Evolutionary conservation across 2,888 invertebrate species (phyloP).

Genomic region (Hecatera dysodea): DNA sequence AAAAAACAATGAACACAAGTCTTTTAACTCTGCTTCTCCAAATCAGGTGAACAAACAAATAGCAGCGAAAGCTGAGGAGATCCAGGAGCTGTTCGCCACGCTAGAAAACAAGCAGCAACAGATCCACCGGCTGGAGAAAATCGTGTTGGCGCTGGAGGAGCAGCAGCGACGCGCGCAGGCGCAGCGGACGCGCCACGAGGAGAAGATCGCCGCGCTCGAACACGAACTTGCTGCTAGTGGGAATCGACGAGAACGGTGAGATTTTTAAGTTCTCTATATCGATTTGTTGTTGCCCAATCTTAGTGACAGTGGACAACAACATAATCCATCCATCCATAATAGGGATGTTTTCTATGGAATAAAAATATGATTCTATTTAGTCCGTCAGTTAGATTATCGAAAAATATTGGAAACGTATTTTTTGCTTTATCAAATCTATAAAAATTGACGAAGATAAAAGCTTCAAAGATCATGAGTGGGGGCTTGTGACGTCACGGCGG

Average conservation of each 20-base stretch:
- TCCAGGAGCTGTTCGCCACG: constrained; percentile 87
- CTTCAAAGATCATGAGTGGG: no score
- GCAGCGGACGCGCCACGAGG: constrained; percentile 91
- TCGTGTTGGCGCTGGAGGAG: constrained; percentile 90
- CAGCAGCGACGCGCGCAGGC: constrained; percentile 91
- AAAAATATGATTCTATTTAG: no score
- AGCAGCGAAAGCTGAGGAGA: constrained; percentile 88
- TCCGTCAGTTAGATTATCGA: no score
- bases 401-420: no score
- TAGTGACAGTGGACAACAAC: no score
- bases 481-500: no score
- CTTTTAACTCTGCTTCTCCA: background rate
- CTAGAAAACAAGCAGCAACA: constrained; percentile 90
- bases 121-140: constrained; percentile 89
- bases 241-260: constrained; percentile 82
- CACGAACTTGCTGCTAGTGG: constrained; percentile 85
- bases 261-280: background rate
- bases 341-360: no score
- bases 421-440: no score
- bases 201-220: constrained; percentile 90
- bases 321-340: no score
- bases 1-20: background rate
- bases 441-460: no score
- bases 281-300: no score
- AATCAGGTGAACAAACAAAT: constrained; percentile 88